Conservation (phyloP, 2,113 vertebrate genomes). For the Phodopus roborovskii region DNA sequence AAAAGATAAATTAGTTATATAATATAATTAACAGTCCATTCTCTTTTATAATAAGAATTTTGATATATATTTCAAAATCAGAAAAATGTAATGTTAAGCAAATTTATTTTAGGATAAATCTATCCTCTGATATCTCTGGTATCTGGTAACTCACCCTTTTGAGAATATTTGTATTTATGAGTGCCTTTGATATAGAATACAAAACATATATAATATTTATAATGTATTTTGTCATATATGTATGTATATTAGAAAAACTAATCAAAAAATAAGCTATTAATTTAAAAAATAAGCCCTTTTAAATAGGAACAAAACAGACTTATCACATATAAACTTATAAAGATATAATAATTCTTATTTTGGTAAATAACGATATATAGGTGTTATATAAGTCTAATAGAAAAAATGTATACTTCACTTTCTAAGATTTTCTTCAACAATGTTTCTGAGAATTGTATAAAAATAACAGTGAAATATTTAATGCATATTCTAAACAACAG, state of each 20-base stretch:
- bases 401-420: neutral
- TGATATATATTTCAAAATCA: neutral
- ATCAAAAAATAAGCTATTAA: neutral
- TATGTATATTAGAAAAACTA: neutral
- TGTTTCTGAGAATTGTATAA: neutral
- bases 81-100: too few species aligned
- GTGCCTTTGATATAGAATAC: neutral
- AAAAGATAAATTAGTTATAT: neutral
- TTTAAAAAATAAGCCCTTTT: neutral
- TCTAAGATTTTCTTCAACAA: neutral
- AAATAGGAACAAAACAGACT: neutral
- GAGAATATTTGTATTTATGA: neutral
- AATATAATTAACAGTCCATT: neutral
- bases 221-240: neutral
- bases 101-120: neutral
- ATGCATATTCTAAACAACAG: neutral
- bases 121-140: neutral
- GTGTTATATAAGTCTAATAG: neutral
- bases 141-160: neutral
- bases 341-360: neutral
- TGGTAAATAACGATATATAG: neutral
- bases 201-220: neutral
- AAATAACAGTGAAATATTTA: neutral
- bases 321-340: neutral
- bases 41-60: neutral